Percentiles rank a stretch among this genome's conserved stretches.
These are phyloP conservation scores for Catostomus latipinnis DNA, from an alignment of 2,797 vertebrate genomes.

Conservation along the genomic window DNA sequence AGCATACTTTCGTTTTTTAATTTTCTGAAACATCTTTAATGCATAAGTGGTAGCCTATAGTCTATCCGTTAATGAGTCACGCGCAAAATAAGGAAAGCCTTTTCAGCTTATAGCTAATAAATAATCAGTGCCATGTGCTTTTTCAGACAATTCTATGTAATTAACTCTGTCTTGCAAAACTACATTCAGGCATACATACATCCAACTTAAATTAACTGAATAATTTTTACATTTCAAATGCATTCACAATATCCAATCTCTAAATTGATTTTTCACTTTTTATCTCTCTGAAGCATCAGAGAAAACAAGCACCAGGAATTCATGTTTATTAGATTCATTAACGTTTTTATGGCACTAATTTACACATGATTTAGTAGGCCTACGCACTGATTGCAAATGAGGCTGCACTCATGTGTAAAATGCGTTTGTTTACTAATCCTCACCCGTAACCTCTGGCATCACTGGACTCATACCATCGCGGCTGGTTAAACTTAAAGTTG, in stretches of 20 bases:
- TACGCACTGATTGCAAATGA: neutral
- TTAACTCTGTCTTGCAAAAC: neutral
- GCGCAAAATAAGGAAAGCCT: neutral
- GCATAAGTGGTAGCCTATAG: neutral
- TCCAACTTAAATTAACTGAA: neutral
- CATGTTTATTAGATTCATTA: neutral
- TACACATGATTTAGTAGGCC: neutral
- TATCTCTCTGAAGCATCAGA: neutral
- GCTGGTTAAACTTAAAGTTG: conserved; percentile 74
- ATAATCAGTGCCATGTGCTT: neutral
- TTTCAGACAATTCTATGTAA: conserved; percentile 1
- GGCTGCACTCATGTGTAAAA: conserved; percentile 31
- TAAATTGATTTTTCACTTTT: neutral
- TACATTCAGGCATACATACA: conserved; percentile 18
- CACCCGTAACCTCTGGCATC: conserved; percentile 85
- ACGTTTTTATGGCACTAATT: neutral
- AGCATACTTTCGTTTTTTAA: too few relatives aligned
- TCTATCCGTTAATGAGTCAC: neutral
- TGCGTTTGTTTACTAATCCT: conserved; percentile 46
- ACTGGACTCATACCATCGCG: conserved; percentile 88
- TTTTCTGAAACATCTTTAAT: too few relatives aligned
- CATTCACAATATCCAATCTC: neutral
- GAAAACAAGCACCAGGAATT: neutral
- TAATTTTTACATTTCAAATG: neutral
- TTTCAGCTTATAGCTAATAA: neutral